These are phyloP conservation scores for Coregonus clupeaformis DNA, from an alignment of 2,113 vertebrate species.

Conservation along the genomic window DNA sequence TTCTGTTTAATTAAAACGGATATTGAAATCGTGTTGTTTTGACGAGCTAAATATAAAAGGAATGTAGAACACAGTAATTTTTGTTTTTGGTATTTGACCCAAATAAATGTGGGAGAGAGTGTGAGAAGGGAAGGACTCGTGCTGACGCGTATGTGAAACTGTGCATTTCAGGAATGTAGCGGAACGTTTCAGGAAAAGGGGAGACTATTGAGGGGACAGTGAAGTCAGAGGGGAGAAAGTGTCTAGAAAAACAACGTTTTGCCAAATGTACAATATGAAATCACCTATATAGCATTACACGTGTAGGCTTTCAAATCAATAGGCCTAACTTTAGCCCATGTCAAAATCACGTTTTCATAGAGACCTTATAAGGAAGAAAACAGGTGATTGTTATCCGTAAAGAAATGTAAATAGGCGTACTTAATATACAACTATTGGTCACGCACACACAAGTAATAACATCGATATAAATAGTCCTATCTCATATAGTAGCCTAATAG, in stretches of 20 bases:
- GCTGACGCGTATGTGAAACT: constrained; percentile 43
- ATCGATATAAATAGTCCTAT: too few species aligned
- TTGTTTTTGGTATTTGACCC: constrained; percentile 63
- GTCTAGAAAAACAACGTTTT: neutral
- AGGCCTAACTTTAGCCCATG: neutral
- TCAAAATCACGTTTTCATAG: neutral
- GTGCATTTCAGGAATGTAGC: constrained; percentile 60
- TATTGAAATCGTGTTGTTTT: constrained; percentile 25
- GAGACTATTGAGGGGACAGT: constrained; percentile 2
- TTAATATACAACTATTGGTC: too few species aligned
- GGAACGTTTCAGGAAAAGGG: constrained; percentile 45
- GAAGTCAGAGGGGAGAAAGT: neutral
- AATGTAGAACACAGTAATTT: constrained; percentile 35
- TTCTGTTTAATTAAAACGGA: neutral
- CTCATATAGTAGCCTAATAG: too few species aligned
- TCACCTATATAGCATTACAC: neutral
- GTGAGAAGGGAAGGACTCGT: constrained; percentile 4
- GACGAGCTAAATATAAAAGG: constrained; percentile 33
- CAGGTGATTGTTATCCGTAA: too few species aligned
- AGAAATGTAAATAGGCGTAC: too few species aligned
- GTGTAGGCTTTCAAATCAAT: neutral
- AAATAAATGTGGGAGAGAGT: constrained; percentile 36
- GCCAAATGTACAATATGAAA: neutral
- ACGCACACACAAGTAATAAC: too few species aligned
- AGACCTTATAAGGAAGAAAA: neutral